These are phyloP conservation scores for Papilio elwesi DNA, from an alignment of 2,888 invertebrate species.

Conservation along the genomic window DNA sequence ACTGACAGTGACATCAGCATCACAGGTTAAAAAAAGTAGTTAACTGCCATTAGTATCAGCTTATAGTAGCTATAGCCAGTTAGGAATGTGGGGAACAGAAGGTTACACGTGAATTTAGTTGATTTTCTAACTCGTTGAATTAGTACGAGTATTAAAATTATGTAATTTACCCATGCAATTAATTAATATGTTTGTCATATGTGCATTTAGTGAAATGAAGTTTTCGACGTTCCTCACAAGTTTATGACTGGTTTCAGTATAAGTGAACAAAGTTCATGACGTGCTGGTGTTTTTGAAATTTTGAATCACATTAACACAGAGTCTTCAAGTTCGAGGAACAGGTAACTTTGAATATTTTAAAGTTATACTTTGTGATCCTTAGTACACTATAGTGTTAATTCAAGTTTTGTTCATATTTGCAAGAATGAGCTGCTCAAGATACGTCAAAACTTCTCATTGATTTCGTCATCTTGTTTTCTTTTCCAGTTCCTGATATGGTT, in stretches of 20 bases:
- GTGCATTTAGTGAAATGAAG: neutral
- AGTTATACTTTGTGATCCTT: neutral
- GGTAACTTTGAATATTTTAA: neutral
- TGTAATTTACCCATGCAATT: neutral
- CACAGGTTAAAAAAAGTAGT: no score
- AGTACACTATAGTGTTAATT: neutral
- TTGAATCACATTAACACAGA: neutral
- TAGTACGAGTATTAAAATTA: neutral
- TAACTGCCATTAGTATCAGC: no score
- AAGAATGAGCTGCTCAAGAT: neutral
- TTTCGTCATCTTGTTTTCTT: conserved; percentile 9
- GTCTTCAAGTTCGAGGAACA: neutral
- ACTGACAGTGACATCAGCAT: no score
- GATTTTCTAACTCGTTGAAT: neutral
- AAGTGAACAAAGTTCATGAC: conserved; percentile 1
- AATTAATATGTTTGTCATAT: neutral
- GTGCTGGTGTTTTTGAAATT: neutral
- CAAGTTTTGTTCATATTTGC: neutral
- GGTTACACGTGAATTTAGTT: neutral
- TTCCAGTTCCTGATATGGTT: conserved; percentile 35
- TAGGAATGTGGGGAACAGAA: no score
- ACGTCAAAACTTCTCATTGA: neutral
- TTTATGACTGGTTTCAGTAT: neutral
- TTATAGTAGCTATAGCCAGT: no score
- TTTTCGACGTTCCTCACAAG: neutral